phyloP scores from a whole-genome alignment of 2,888 invertebrate genomes.

The Halictus ligatus region DNA sequence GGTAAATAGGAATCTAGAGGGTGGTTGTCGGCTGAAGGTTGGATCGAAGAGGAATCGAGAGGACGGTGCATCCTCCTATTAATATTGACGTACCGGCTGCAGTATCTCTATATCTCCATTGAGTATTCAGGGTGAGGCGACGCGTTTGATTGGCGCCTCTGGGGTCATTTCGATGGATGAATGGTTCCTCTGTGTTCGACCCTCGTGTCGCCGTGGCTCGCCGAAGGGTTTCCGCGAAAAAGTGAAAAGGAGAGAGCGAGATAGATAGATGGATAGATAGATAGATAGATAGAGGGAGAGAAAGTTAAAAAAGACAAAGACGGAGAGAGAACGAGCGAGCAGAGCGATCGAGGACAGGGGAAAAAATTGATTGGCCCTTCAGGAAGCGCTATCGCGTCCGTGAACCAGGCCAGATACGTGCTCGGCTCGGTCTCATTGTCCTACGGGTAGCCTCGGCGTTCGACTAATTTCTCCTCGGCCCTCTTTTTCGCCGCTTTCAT shows the following conservation, averaged over 20 bases:
- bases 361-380: conserved; percentile 78
- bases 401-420: conserved; percentile 58
- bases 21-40: background rate
- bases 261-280: background rate
- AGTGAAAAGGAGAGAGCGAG: background rate
- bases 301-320: conserved; percentile 22
- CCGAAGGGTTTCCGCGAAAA: conserved; percentile 64
- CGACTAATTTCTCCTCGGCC: conserved; percentile 60
- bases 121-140: conserved; percentile 73
- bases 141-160: conserved; percentile 75
- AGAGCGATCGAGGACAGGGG: conserved; percentile 1
- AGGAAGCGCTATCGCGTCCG: conserved; percentile 67
- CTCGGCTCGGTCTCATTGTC: conserved; percentile 65
- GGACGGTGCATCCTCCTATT: conserved; percentile 61
- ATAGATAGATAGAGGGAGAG: background rate
- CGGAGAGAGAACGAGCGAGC: background rate
- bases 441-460: conserved; percentile 52
- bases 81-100: conserved; percentile 61
- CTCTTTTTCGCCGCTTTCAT: conserved; percentile 35
- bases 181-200: conserved; percentile 70
- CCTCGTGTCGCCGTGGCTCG: conserved; percentile 65
- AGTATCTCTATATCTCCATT: conserved; percentile 68
- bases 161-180: conserved; percentile 76
- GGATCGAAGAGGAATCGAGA: conserved; percentile 61
- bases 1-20: conserved; percentile 23